phyloP scores from a whole-genome alignment of 2,888 invertebrate genomes.

The Trissolcus brochymenae region DNA sequence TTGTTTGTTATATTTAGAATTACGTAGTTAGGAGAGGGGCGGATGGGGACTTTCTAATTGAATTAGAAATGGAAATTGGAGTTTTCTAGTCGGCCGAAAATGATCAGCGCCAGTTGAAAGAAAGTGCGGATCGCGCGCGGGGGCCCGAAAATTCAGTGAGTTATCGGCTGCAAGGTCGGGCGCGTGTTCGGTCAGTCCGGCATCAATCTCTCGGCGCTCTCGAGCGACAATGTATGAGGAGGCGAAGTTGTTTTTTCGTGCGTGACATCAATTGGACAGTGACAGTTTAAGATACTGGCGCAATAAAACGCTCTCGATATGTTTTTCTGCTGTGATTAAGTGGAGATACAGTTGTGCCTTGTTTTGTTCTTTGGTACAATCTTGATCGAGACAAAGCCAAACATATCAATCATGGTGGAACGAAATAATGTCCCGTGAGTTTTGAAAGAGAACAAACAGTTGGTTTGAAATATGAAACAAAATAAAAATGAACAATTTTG shows the following conservation, averaged over 20 bases:
- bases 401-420: too few relatives aligned
- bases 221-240: slow-evolving; percentile 8
- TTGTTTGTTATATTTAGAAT: too few relatives aligned
- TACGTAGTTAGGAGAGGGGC: neutral
- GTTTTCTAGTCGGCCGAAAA: slow-evolving; percentile 19
- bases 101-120: neutral
- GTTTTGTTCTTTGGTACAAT: neutral
- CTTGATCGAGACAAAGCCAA: too few relatives aligned
- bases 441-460: too few relatives aligned
- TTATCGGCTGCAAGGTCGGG: neutral
- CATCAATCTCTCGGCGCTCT: too few relatives aligned
- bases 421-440: too few relatives aligned
- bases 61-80: too few relatives aligned
- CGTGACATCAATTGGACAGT: slow-evolving; percentile 4
- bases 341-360: neutral
- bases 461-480: too few relatives aligned
- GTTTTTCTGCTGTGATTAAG: too few relatives aligned
- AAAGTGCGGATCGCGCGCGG: neutral
- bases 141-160: slow-evolving; percentile 5
- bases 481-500: too few relatives aligned
- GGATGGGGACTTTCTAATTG: slow-evolving; percentile 26
- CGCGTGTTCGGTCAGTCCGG: neutral
- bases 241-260: slow-evolving; percentile 4
- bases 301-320: slow-evolving; percentile 8
- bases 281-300: slow-evolving; percentile 12